Evolutionary conservation across 2,113 vertebrate genomes (phyloP), one percentile per base, ranked within the genome.

Genomic region (Onychostruthus taczanowskii): DNA sequence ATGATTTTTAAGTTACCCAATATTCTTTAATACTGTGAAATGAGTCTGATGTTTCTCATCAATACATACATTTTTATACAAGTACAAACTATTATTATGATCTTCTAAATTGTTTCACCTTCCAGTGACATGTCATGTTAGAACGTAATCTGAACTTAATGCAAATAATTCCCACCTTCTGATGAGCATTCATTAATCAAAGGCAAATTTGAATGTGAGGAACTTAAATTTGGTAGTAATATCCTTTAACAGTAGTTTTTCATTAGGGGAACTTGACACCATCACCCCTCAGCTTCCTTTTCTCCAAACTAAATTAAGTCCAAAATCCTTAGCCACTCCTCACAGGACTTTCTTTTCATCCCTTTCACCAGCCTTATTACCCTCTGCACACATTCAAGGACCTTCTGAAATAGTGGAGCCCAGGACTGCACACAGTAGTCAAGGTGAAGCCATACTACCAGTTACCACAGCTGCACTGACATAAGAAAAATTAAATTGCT

Each of bases 221-320:
- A 97, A 97, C 88, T 87, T 96, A 87, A 41, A 52, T 97, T 98
- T 98, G 94, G 11, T 23, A 69, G 30, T 97, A 97, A 96, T 97
- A 97, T 96, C 90, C 77, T 95, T 90, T 83, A 96, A 92, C 90
- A 53, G n/a, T 70, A 85, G 62, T 98, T 98, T 98, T 98, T 95
- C 94, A 78, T 91, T 93, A 83, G 59, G 82, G 92, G 94, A 97
- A 93, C 95, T 96, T 96, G 90, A 90, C 97, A 98, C 96, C 97
- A 96, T 22, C 21, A n/a, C 17, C 11, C 21, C 9, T 67, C 52
- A 35, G n/a, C 26, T 62, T 61, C 18, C 39, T 74, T 56, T 39
- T 50, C 62, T 69, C 43, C 43, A 39, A 44, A 68, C 47, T 33
- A 63, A 53, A 56, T 21, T 17, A 62, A 63, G 13, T 5, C 31